Percentiles rank a stretch among this genome's conserved stretches.
Conservation (phyloP, 1,140 invertebrate genomes). For the Neodiprion virginianus region DNA sequence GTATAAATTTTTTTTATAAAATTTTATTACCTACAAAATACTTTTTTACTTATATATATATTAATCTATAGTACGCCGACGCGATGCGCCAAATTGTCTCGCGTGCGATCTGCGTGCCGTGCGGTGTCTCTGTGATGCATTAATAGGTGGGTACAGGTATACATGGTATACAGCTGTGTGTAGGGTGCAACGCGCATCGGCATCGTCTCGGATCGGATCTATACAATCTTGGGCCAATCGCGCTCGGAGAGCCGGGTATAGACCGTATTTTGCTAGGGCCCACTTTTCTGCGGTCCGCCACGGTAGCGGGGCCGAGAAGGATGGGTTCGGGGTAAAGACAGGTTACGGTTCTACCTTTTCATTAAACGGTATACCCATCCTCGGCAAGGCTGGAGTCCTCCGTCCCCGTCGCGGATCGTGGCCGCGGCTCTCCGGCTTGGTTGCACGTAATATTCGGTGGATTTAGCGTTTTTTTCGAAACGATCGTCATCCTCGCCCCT, state of each 20-base stretch:
- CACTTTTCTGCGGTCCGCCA: slow-evolving; percentile 1
- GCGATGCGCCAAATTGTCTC: no score
- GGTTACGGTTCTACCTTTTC: slow-evolving; percentile 7
- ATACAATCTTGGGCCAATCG: background rate
- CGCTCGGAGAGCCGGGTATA: background rate
- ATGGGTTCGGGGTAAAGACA: slow-evolving; percentile 1
- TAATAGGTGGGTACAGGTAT: no score
- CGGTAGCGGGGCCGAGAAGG: background rate
- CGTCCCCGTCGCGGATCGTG: background rate
- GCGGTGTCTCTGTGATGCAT: no score
- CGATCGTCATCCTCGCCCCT: background rate
- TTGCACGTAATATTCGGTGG: background rate
- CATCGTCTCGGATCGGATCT: background rate
- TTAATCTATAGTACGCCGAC: no score
- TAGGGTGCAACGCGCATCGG: no score
- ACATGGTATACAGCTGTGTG: no score
- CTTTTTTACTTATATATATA: no score
- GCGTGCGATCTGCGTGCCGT: no score
- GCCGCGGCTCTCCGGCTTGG: background rate
- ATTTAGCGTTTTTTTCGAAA: background rate
- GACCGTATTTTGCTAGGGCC: background rate
- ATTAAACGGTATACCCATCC: background rate
- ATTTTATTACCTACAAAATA: no score
- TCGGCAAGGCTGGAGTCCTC: background rate
- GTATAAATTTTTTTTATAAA: no score